Percentiles rank a stretch among this genome's conserved stretches.
Conservation (phyloP, 37 sponge, comb jelly and placozoan genomes). For the Theonella swinhoei region DNA sequence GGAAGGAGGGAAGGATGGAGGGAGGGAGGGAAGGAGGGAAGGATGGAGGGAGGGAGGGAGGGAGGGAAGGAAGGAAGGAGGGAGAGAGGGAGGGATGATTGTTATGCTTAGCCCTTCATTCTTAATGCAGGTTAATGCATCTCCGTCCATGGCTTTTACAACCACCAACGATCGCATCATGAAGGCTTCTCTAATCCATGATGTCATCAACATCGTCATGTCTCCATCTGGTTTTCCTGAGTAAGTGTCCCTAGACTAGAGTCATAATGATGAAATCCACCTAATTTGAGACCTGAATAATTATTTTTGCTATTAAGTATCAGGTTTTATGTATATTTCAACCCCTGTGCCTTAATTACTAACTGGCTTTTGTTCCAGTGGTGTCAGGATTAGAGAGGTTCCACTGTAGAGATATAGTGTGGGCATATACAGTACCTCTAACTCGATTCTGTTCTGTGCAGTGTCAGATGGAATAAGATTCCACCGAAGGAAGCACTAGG, state of each 20-base stretch:
- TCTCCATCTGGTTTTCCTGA: conserved; percentile 84
- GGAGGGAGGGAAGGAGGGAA: too few relatives aligned
- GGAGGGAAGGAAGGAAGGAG: conserved; percentile 4
- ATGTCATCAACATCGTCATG: conserved; percentile 86
- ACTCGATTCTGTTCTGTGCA: conserved; percentile 5
- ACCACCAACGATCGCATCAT: conserved; percentile 93
- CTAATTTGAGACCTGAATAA: too few relatives aligned
- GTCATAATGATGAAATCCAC: too few relatives aligned
- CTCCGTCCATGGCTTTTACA: conserved; percentile 90
- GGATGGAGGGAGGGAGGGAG: neutral
- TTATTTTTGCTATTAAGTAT: too few relatives aligned
- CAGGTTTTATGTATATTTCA: too few relatives aligned
- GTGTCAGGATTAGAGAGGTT: too few relatives aligned
- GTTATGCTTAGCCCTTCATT: too few relatives aligned
- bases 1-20: conserved; percentile 4
- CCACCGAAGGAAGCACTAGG: conserved; percentile 64
- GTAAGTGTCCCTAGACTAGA: conserved; percentile 27
- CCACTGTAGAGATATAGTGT: neutral
- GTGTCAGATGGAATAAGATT: conserved; percentile 70
- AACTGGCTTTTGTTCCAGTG: too few relatives aligned
- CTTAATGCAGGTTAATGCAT: conserved; percentile 93
- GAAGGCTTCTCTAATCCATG: conserved; percentile 87
- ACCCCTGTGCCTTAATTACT: too few relatives aligned
- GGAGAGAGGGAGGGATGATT: conserved; percentile 7
- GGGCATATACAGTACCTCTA: neutral